phyloP scores from a whole-genome alignment of 2,888 invertebrate genomes.

The Tuta absoluta region DNA sequence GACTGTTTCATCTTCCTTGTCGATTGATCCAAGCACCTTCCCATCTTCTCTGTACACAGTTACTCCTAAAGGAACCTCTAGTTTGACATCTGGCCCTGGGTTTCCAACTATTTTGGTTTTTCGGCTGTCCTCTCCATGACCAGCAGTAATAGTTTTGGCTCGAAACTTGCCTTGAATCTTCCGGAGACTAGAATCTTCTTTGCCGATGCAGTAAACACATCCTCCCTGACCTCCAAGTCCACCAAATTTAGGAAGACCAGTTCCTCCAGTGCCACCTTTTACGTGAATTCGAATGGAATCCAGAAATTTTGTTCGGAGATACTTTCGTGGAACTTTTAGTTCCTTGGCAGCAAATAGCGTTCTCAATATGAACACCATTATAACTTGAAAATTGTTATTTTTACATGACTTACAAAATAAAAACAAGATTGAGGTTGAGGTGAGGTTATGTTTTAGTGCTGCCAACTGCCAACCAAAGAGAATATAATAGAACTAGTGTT shows the following conservation, averaged over 20 bases:
- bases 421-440: neutral
- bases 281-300: slow-evolving; percentile 91
- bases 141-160: slow-evolving; percentile 83
- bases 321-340: slow-evolving; percentile 76
- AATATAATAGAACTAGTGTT: no score
- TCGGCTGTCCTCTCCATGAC: slow-evolving; percentile 88
- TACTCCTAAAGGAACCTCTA: slow-evolving; percentile 92
- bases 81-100: slow-evolving; percentile 85
- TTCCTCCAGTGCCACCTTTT: slow-evolving; percentile 90
- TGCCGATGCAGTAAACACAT: slow-evolving; percentile 87
- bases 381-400: neutral
- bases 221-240: slow-evolving; percentile 97
- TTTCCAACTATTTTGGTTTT: slow-evolving; percentile 87
- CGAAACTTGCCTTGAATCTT: slow-evolving; percentile 76
- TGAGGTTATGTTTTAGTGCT: no score
- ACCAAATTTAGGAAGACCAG: slow-evolving; percentile 88
- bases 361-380: slow-evolving; percentile 76
- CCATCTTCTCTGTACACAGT: slow-evolving; percentile 86
- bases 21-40: slow-evolving; percentile 86
- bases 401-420: neutral
- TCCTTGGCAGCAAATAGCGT: slow-evolving; percentile 70
- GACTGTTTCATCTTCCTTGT: slow-evolving; percentile 84
- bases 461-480: no score
- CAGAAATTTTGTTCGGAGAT: slow-evolving; percentile 83
- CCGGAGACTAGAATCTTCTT: slow-evolving; percentile 81